phyloP scores from a whole-genome alignment of 2,888 invertebrate genomes.

The Polyploca ridens region DNA sequence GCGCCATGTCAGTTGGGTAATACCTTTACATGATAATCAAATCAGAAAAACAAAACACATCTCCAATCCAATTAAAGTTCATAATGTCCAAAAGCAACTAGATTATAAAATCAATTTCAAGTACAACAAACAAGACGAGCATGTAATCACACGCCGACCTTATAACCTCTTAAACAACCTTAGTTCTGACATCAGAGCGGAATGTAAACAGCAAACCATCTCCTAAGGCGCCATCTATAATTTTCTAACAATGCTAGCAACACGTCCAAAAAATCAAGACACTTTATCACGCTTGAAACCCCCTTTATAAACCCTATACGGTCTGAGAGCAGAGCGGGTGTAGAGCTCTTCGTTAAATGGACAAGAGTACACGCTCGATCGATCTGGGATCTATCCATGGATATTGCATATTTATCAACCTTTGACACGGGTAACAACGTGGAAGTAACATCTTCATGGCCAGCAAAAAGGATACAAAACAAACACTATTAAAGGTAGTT shows the following conservation, averaged over 20 bases:
- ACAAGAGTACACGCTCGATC: constrained; percentile 72
- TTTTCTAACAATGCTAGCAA: constrained; percentile 78
- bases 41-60: no score
- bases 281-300: constrained; percentile 25
- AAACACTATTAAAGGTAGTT: constrained; percentile 66
- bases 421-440: constrained; percentile 82
- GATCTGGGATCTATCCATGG: constrained; percentile 75
- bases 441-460: constrained; percentile 81
- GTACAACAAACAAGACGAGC: constrained; percentile 69
- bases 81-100: constrained; percentile 24
- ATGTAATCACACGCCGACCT: constrained; percentile 77
- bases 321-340: constrained; percentile 21
- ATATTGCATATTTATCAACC: constrained; percentile 85
- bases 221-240: constrained; percentile 83
- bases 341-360: constrained; percentile 46
- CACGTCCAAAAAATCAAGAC: constrained; percentile 57
- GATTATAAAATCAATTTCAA: constrained; percentile 67
- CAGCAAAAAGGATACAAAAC: constrained; percentile 64
- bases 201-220: constrained; percentile 82
- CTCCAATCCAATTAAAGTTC: constrained; percentile 5
- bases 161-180: constrained; percentile 74
- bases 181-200: constrained; percentile 70
- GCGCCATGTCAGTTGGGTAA: no score
- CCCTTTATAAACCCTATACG: constrained; percentile 19
- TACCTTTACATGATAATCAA: no score